These are phyloP conservation scores for Sebastes diploproa DNA, from an alignment of 2,797 vertebrate species.

Conservation along the genomic window DNA sequence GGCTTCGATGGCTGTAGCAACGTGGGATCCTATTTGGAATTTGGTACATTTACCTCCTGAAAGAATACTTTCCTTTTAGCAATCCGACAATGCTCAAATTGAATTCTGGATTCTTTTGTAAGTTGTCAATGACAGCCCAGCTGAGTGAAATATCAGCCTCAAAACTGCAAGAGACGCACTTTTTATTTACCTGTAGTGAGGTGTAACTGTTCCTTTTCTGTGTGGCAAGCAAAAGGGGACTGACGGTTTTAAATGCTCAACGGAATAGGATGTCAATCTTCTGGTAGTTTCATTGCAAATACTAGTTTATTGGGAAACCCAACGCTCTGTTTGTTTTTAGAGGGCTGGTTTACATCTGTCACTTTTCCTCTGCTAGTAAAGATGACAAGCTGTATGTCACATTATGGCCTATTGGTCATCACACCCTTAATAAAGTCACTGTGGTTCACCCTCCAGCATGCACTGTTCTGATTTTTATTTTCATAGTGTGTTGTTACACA, in stretches of 20 bases:
- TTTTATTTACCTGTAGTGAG: conserved; percentile 60
- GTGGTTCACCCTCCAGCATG: conserved; percentile 11
- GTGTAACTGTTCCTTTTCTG: conserved; percentile 56
- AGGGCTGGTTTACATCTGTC: conserved; percentile 36
- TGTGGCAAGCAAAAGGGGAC: conserved; percentile 48
- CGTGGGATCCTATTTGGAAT: conserved; percentile 75
- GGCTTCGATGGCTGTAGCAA: conserved; percentile 66
- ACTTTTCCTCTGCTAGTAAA: conserved; percentile 20
- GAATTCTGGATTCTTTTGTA: conserved; percentile 72
- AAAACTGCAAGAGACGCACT: conserved; percentile 63
- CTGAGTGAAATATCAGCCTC: conserved; percentile 60
- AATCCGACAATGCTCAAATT: conserved; percentile 81
- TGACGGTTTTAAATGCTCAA: conserved; percentile 43
- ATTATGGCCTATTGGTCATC: conserved; percentile 34
- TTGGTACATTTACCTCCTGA: conserved; percentile 67
- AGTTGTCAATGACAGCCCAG: conserved; percentile 55
- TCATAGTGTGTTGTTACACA: background rate
- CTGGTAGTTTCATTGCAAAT: conserved; percentile 27
- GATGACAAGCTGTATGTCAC: conserved; percentile 29
- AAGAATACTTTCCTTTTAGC: conserved; percentile 73
- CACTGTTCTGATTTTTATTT: background rate
- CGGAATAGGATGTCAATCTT: conserved; percentile 57
- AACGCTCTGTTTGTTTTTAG: conserved; percentile 3
- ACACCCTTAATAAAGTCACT: conserved; percentile 19
- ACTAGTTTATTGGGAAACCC: conserved; percentile 10